Base-by-base conservation (phyloP, 1,140 invertebrate genomes). In the Nomia melanderi region DNA sequence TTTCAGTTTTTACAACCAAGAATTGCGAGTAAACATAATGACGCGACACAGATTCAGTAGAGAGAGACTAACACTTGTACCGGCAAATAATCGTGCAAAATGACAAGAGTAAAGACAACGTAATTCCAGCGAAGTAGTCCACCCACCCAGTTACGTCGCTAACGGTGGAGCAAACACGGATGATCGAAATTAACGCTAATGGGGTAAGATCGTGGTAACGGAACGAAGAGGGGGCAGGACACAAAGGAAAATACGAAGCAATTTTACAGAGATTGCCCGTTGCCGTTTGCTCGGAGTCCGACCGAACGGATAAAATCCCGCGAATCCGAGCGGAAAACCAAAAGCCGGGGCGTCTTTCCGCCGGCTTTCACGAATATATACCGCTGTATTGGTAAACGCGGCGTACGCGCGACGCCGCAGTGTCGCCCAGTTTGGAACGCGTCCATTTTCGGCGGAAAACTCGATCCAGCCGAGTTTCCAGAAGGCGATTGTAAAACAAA, bases 391-490 rank as follows among this genome's bases (percentile, higher is more conserved):
- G 63, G 50, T 17, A 8, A 17, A 20, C 2, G 29, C n/a, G 27
- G 39, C 54, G 12, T 56, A 60, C 27, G 27, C 8, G 17, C 39
- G 47, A 3, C 0, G 47, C 9, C 23, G 27, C 62, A 33, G 72
- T 67, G 47, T 25, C 31, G 25, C 44, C 25, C 25, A 11, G 72
- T 17, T 75, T 75, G 73, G 73, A 75, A 67, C 56, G 73, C 64
- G 64, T 69, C 73, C 73, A 75, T 75, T 75, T 75, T 50, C 50
- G 53, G 53, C n/a, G 63, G 44, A 67, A 53, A n/a, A 57, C 36
- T 62, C 41, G 29, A 31, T 39, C 64, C 36, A 25, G n/a, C 23
- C 23, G 50, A 36, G 23, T 47, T 67, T n/a, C 64, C 29, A 27
- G 29, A 69, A 69, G 17, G 39, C 73, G 54, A 29, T 23, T 53